phyloP scores from a whole-genome alignment of 2,888 invertebrate genomes.

The Odontocolon sp. region DNA sequence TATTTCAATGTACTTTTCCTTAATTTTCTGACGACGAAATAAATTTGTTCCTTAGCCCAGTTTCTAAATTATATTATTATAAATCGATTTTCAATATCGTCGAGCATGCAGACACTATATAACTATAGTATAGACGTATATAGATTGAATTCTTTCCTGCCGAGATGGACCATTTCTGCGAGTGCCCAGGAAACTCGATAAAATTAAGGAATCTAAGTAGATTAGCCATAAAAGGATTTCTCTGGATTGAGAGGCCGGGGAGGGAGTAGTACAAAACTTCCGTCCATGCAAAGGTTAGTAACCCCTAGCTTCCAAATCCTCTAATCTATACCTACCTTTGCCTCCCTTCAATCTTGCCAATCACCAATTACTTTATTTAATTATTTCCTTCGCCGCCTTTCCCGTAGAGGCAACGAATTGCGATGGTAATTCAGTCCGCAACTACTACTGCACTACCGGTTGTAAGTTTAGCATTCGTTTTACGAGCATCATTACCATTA shows the following conservation, averaged over 20 bases:
- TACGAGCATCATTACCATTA: conserved; percentile 35
- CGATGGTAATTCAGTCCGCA: conserved; percentile 8
- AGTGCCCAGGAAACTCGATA: conserved; percentile 33
- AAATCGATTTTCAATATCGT: conserved; percentile 21
- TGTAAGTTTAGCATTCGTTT: conserved; percentile 16
- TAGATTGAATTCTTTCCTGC: conserved; percentile 21
- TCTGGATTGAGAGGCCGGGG: conserved; percentile 3
- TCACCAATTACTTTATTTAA: conserved; percentile 44
- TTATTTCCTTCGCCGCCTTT: conserved; percentile 15
- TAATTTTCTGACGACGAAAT: no score
- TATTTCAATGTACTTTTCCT: no score
- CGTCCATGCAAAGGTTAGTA: conserved; percentile 9
- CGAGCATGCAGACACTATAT: neutral
- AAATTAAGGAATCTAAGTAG: conserved; percentile 49
- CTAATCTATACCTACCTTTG: neutral
- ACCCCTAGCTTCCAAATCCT: conserved; percentile 24
- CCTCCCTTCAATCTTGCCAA: conserved; percentile 12
- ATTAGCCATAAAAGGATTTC: conserved; percentile 54
- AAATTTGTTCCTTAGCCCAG: no score
- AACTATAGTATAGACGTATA: conserved; percentile 8
- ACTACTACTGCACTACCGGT: no score
- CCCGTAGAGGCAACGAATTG: neutral
- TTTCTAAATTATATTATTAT: no score
- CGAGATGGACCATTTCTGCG: conserved; percentile 10
- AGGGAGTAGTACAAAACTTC: conserved; percentile 7